Percentiles rank a stretch among this genome's conserved stretches.
These are phyloP conservation scores for Epizoanthus rinbou DNA, from an alignment of 92 coral and sea anemone species.

Conservation along the genomic window DNA sequence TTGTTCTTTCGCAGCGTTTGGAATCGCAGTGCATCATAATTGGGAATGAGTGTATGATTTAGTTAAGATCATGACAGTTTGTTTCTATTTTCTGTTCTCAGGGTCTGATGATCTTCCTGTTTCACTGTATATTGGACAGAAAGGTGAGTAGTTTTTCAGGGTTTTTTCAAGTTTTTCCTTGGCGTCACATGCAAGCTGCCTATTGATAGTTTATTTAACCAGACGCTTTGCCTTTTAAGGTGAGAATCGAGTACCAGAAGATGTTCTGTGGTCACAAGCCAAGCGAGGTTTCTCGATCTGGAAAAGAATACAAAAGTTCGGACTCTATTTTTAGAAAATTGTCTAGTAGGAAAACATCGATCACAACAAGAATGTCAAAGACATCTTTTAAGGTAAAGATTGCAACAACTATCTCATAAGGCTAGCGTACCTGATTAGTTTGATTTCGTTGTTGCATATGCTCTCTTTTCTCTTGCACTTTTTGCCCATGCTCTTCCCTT, in stretches of 20 bases:
- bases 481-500: too few relatives aligned
- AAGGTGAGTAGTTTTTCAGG: slow-evolving; percentile 31
- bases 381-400: slow-evolving; percentile 37
- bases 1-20: too few relatives aligned
- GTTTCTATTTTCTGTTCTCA: neutral
- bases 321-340: slow-evolving; percentile 15
- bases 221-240: neutral
- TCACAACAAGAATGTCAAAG: slow-evolving; percentile 32
- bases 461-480: neutral
- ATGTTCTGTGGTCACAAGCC: slow-evolving; percentile 8
- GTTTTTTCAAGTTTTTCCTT: too few relatives aligned
- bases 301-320: slow-evolving; percentile 37
- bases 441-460: neutral
- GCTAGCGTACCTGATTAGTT: neutral
- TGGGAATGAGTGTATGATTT: too few relatives aligned
- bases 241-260: slow-evolving; percentile 30
- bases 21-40: too few relatives aligned
- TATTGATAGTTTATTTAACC: neutral
- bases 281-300: slow-evolving; percentile 8
- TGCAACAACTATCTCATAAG: neutral
- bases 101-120: slow-evolving; percentile 60
- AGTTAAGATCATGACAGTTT: neutral
- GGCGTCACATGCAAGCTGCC: too few relatives aligned
- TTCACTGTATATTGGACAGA: slow-evolving; percentile 58
- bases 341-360: slow-evolving; percentile 7